These are phyloP conservation scores for Epinotia demarniana DNA, from an alignment of 2,888 invertebrate species.

Conservation along the genomic window DNA sequence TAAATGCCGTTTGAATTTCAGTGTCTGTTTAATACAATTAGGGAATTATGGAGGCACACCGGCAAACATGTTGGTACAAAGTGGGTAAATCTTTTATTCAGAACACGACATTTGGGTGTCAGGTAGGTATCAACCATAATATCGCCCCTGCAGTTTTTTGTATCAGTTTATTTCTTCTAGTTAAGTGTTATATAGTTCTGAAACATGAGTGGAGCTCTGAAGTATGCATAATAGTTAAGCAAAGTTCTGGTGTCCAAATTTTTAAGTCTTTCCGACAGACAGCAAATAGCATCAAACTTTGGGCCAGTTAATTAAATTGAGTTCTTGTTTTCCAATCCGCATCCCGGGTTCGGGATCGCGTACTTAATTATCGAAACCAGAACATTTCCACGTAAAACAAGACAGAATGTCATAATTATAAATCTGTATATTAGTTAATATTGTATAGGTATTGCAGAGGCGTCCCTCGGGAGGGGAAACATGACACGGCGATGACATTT, in stretches of 20 bases:
- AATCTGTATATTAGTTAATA: conserved; percentile 35
- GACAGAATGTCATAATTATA: conserved; percentile 32
- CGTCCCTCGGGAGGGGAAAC: conserved; percentile 50
- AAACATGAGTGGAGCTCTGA: neutral
- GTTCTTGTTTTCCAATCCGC: neutral
- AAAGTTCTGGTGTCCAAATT: neutral
- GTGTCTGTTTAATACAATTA: conserved; percentile 39
- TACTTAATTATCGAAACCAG: neutral
- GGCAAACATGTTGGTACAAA: neutral
- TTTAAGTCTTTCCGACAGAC: neutral
- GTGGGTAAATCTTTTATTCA: neutral
- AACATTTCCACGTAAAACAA: conserved; percentile 17
- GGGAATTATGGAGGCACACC: conserved; percentile 19
- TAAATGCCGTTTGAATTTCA: conserved; percentile 43
- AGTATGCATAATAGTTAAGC: neutral
- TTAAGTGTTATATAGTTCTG: neutral
- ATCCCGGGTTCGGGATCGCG: neutral
- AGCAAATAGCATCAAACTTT: conserved; percentile 1
- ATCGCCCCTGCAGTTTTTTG: neutral
- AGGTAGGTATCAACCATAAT: neutral
- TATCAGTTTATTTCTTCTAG: neutral
- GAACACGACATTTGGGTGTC: neutral
- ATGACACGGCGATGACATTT: conserved; percentile 71
- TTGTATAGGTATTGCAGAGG: conserved; percentile 26
- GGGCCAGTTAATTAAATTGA: conserved; percentile 8